These are phyloP conservation scores for Eristalinus sepulchralis DNA, from an alignment of 2,888 invertebrate genomes.

Conservation along the genomic window DNA sequence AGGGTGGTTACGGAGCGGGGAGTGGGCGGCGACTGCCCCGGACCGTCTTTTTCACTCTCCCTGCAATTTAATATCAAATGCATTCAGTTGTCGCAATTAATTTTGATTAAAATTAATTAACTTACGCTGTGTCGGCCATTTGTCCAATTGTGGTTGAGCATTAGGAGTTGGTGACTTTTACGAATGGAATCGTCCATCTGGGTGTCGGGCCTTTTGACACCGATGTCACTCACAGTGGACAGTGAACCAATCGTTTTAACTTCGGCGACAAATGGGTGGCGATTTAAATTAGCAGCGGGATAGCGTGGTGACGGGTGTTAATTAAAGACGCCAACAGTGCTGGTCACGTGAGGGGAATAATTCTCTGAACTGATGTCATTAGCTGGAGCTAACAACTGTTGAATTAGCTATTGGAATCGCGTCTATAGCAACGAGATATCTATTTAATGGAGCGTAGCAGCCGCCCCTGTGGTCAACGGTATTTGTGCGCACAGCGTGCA, in stretches of 20 bases:
- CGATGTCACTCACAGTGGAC: background rate
- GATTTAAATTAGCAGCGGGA: background rate
- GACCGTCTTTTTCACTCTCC: background rate
- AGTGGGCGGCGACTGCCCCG: background rate
- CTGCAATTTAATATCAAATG: slow-evolving; percentile 17
- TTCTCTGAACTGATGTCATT: background rate
- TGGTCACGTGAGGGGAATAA: background rate
- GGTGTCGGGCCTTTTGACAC: background rate
- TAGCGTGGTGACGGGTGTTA: background rate
- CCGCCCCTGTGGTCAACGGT: background rate
- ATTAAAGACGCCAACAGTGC: background rate
- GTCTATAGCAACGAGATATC: too few species aligned
- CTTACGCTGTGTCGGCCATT: slow-evolving; percentile 23
- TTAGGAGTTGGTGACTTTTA: background rate
- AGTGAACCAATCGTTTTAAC: background rate
- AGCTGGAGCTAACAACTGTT: background rate
- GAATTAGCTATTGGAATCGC: background rate
- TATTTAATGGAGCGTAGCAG: background rate
- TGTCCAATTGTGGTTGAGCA: slow-evolving; percentile 26
- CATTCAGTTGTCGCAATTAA: slow-evolving; percentile 36
- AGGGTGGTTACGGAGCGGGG: background rate
- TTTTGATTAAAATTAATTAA: slow-evolving; percentile 57
- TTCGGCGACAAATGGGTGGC: background rate
- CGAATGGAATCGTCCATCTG: slow-evolving; percentile 2
- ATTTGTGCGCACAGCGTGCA: background rate